phyloP scores from a whole-genome alignment of 2,797 vertebrate genomes.

The Lithobates pipiens region DNA sequence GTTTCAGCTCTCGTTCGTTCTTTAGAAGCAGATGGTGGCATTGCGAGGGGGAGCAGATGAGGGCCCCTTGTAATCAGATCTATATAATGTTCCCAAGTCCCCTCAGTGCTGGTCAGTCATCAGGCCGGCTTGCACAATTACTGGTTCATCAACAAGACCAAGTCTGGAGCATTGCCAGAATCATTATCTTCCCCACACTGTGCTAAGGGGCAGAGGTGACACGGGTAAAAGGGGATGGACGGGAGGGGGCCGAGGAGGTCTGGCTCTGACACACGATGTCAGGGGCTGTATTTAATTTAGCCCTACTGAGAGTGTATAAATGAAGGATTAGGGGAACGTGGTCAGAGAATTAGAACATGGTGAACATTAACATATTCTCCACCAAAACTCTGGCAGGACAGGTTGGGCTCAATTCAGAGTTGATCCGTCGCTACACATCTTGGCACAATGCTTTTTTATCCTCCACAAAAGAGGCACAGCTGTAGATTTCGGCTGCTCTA shows the following conservation, averaged over 20 bases:
- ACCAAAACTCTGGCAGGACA: not conserved
- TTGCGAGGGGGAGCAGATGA: conserved; percentile 56
- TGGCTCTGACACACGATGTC: conserved; percentile 18
- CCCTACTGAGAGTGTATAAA: conserved; percentile 13
- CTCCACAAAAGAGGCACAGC: conserved; percentile 37
- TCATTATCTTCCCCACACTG: conserved; percentile 41
- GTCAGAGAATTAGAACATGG: conserved; percentile 8
- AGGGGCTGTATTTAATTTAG: conserved; percentile 41
- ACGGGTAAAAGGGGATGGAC: not conserved
- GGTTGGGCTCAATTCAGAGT: conserved; percentile 18
- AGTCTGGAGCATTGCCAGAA: conserved; percentile 46
- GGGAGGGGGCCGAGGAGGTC: not conserved
- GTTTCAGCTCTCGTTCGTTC: conserved; percentile 5
- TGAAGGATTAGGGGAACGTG: conserved; percentile 28
- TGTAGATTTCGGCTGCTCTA: conserved; percentile 14
- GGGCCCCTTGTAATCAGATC: conserved; percentile 72
- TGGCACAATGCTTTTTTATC: conserved; percentile 26
- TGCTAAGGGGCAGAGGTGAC: conserved; percentile 34
- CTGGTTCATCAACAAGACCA: conserved; percentile 47
- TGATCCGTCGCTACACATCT: conserved; percentile 10
- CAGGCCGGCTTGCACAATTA: conserved; percentile 42
- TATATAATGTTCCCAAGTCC: conserved; percentile 64
- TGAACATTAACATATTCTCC: conserved; percentile 21
- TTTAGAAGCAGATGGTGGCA: conserved; percentile 46
- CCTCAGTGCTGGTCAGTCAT: conserved; percentile 42